Evolutionary conservation across 1,140 invertebrate genomes (phyloP).

Genomic region (Ips typographus): DNA sequence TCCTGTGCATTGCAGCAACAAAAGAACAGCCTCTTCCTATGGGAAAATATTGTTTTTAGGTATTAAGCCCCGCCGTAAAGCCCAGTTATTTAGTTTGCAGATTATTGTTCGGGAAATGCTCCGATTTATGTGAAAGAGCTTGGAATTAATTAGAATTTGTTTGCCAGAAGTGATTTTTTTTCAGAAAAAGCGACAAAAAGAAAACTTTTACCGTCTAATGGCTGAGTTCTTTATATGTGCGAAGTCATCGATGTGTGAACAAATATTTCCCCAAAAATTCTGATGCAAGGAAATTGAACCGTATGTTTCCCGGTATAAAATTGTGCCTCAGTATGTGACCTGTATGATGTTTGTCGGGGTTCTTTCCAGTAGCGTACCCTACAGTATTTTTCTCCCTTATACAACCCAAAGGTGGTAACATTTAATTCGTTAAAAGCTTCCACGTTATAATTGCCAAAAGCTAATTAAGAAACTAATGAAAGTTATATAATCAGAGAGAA

Average conservation of each 20-base stretch:
- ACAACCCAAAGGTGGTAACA: neutral
- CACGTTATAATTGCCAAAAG: no score
- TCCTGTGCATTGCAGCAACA: no score
- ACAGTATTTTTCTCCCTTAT: neutral
- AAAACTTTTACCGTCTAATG: neutral
- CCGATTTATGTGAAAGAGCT: neutral
- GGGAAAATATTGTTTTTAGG: constrained; percentile 12
- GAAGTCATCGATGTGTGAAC: constrained; percentile 17
- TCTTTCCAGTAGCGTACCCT: constrained; percentile 9
- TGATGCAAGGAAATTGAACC: constrained; percentile 21
- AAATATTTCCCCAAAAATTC: constrained; percentile 21
- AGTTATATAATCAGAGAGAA: neutral
- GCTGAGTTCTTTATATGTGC: constrained; percentile 5
- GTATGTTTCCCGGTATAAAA: constrained; percentile 23
- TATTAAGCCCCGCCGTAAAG: neutral
- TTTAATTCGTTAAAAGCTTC: neutral
- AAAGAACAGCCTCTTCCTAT: neutral
- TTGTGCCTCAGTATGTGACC: constrained; percentile 16
- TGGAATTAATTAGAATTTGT: neutral
- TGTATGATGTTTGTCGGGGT: neutral
- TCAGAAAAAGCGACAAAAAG: neutral
- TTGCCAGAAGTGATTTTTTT: neutral
- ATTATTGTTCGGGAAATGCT: constrained; percentile 4
- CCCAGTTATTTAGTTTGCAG: constrained; percentile 7
- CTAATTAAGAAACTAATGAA: no score